Evolutionary conservation across 1,140 invertebrate species (phyloP).

Genomic region (Linepithema humile): DNA sequence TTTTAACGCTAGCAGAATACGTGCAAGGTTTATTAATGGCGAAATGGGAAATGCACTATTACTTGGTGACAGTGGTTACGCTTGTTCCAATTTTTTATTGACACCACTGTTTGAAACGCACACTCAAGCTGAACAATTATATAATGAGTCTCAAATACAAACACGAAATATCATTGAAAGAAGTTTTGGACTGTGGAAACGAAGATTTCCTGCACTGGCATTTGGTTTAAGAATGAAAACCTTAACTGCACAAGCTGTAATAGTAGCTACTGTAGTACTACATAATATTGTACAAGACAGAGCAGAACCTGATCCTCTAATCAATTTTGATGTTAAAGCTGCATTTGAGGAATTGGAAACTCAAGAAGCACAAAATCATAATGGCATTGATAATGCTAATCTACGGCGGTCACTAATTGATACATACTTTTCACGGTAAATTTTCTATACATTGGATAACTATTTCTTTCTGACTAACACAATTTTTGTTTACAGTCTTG

Average conservation of each 20-base stretch:
- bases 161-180: neutral
- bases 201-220: neutral
- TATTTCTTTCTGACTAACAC: neutral
- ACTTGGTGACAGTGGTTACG: neutral
- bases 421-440: conserved; percentile 1
- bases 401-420: neutral
- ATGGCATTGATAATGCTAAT: neutral
- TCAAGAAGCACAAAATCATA: neutral
- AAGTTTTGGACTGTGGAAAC: neutral
- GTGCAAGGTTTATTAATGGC: neutral
- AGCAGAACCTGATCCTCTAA: neutral
- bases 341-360: neutral
- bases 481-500: neutral
- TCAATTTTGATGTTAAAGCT: neutral
- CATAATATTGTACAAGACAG: neutral
- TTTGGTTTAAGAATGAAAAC: neutral
- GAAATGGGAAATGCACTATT: neutral
- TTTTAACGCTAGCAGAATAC: neutral
- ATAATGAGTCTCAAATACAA: conserved; percentile 9
- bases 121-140: neutral
- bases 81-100: conserved; percentile 8
- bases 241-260: neutral
- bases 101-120: neutral
- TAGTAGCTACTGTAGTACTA: conserved; percentile 1
- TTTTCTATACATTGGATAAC: neutral